Evolutionary conservation across 1,140 invertebrate genomes (phyloP), one percentile per base, ranked within the genome.

Genomic region (Metopolophium dirhodum): DNA sequence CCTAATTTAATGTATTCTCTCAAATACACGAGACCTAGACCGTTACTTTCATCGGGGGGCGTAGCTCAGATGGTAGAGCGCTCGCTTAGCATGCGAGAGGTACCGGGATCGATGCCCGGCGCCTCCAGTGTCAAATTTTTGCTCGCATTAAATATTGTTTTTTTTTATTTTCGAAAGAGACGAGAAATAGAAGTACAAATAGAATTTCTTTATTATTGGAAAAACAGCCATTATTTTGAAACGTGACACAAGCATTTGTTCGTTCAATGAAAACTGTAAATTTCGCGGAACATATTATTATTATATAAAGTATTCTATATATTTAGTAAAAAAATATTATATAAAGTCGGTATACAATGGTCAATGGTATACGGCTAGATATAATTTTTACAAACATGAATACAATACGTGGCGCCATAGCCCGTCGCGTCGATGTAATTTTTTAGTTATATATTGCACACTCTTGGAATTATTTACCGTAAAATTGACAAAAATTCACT

Each of bases 31-130:
- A 51, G 7, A 45, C 54, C 35, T 87, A 3, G 35, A 6, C 49
- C 26, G 0, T 7, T 23, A 51, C 18, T 14, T 41, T 41, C 89
- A 54, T 83, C 93, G 47, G 96, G 96, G 97, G 97, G 96, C 97
- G 96, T 97, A 97, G 96, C 97, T 97, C 97, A 97, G 96, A 97
- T 97, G 97, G 97, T 97, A 97, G 97, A 97, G 97, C 97, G 97
- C 97, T 97, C 97, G 97, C 97, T 97, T 97, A 97, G 97, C 97
- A 97, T 97, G 97, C 96, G 97, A 97, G 97, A 97, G 97, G 97
- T 97, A 97, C 96, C 96, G 96, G 97, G 97, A 97, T 97, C 97
- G 97, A 97, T 97, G 96, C 97, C 97, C 96, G 96, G 96, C 96
- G 96, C 96, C 96, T 97, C 96, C 96, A 97, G 95, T 83, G 90